These are phyloP conservation scores for Tinea pellionella DNA, from an alignment of 2,888 invertebrate species.

Conservation along the genomic window DNA sequence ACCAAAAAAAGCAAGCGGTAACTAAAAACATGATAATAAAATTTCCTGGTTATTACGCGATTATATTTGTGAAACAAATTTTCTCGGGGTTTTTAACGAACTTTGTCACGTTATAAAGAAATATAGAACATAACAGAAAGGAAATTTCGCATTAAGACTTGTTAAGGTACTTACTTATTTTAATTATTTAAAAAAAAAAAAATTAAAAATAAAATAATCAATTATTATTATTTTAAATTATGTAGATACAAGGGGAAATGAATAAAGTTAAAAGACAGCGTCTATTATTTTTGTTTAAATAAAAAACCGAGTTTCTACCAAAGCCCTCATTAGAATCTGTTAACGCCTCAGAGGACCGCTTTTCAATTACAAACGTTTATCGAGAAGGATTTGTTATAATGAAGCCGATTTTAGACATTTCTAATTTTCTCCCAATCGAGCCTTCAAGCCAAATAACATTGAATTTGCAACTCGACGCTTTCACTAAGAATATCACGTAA, in stretches of 20 bases:
- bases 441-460: slow-evolving; percentile 1
- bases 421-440: slow-evolving; percentile 14
- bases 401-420: slow-evolving; percentile 16
- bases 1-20: too few relatives aligned
- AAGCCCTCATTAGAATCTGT: slow-evolving; percentile 12
- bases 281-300: background rate
- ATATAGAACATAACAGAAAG: too few relatives aligned
- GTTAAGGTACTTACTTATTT: too few relatives aligned
- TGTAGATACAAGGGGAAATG: background rate
- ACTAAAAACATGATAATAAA: too few relatives aligned
- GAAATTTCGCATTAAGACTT: too few relatives aligned
- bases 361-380: slow-evolving; percentile 15
- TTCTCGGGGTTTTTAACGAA: too few relatives aligned
- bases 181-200: too few relatives aligned
- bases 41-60: too few relatives aligned
- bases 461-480: background rate
- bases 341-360: slow-evolving; percentile 11
- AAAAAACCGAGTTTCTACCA: background rate
- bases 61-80: too few relatives aligned
- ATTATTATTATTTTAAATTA: too few relatives aligned
- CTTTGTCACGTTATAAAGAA: too few relatives aligned
- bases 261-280: background rate
- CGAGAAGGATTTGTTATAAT: slow-evolving; percentile 15
- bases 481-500: background rate
- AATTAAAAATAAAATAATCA: too few relatives aligned